These are phyloP conservation scores for Pterois miles DNA, from an alignment of 2,797 vertebrate species.

Conservation along the genomic window DNA sequence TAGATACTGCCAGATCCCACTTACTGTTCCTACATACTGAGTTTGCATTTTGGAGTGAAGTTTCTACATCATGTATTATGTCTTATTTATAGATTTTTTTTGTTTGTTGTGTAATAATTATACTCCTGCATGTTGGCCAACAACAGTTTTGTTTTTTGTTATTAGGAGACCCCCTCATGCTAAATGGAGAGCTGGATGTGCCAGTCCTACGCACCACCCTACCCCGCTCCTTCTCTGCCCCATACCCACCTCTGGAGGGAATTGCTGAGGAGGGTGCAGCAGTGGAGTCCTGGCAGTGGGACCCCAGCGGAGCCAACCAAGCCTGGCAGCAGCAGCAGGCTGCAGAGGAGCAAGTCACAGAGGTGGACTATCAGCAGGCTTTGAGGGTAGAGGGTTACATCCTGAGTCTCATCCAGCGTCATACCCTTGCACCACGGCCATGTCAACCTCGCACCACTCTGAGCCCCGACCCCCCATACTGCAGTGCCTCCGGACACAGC, in stretches of 20 bases:
- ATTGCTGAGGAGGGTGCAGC: constrained; percentile 74
- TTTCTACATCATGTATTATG: neutral
- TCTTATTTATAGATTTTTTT: neutral
- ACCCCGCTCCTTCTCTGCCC: constrained; percentile 89
- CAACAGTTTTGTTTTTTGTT: constrained; percentile 29
- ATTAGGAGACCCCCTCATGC: constrained; percentile 79
- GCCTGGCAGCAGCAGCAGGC: constrained; percentile 53
- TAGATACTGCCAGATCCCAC: too few relatives aligned
- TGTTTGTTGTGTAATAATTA: neutral
- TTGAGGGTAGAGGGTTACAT: constrained; percentile 89
- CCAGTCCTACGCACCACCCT: constrained; percentile 69
- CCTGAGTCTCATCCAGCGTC: constrained; percentile 87
- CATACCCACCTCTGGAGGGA: constrained; percentile 84
- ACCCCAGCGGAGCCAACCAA: constrained; percentile 20
- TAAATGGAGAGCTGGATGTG: constrained; percentile 71
- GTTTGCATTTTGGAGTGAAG: neutral
- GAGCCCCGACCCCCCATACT: constrained; percentile 70
- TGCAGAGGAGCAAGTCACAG: constrained; percentile 59
- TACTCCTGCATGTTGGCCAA: neutral
- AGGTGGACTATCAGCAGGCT: constrained; percentile 81
- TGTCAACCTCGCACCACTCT: constrained; percentile 85
- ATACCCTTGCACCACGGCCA: constrained; percentile 79
- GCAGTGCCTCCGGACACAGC: constrained; percentile 72
- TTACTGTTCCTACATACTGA: too few relatives aligned
- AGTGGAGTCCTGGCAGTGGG: constrained; percentile 68